Conservation (phyloP, 2,113 vertebrate genomes). For the Condylura cristata region DNA sequence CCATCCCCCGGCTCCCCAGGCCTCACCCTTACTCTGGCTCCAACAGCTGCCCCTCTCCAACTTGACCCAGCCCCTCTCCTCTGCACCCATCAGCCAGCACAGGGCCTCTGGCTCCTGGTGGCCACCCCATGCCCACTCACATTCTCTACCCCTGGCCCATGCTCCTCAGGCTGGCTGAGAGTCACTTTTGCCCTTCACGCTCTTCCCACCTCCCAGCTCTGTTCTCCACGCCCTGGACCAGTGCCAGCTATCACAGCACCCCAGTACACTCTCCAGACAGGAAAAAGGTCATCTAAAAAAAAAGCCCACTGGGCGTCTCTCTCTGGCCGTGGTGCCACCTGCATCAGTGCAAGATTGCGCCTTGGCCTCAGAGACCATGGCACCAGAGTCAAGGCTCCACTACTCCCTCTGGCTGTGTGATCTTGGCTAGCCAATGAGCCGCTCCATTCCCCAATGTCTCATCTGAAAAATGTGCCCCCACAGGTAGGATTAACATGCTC, state of each 20-base stretch:
- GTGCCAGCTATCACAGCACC: background rate
- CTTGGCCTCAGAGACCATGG: background rate
- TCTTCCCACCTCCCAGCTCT: background rate
- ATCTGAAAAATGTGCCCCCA: background rate
- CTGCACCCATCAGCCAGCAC: no score
- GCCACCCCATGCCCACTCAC: background rate
- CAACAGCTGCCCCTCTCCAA: background rate
- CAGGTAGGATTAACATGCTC: background rate
- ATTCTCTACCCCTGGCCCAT: fast-evolving
- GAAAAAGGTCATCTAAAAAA: background rate
- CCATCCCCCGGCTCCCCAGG: background rate
- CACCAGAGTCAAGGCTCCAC: background rate
- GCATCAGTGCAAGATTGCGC: fast-evolving
- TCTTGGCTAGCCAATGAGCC: background rate
- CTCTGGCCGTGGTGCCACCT: background rate
- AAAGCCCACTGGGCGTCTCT: background rate
- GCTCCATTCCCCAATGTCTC: background rate
- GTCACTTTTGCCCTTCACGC: background rate
- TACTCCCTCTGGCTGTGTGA: background rate
- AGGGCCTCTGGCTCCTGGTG: background rate
- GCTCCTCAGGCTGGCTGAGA: background rate
- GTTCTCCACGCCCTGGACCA: background rate
- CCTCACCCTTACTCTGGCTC: no score
- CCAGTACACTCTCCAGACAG: background rate
- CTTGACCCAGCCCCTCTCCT: background rate